Base-by-base conservation (phyloP, 2,888 invertebrate genomes). In the Limnephilus auricula region DNA sequence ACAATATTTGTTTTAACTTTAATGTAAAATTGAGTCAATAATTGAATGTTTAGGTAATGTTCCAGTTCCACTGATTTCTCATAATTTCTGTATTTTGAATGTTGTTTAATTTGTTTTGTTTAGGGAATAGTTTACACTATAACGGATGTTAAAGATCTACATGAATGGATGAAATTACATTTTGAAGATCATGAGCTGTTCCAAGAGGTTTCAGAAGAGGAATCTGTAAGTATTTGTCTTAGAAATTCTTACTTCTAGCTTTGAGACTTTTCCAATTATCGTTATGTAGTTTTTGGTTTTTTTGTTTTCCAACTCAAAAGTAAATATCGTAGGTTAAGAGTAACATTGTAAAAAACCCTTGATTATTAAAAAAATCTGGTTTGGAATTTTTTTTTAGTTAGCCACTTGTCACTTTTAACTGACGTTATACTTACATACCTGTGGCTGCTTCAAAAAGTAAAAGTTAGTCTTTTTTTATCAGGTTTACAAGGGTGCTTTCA, bases 81-180 rank as follows among this genome's bases (percentile, higher is more conserved):
- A 25, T 25, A 6, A 65, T n/a, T 65, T 65, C 65, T 9, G 65
- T 65, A n/a, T 65, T n/a, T 65, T 65, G 1, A 65, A 65, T 65
- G n/a, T 89, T 82, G 92, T 89, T 30, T 31, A 80, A 80, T 85
- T 85, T 89, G 89, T 93, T 91, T 92, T 95, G 5, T 95, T 94
- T 94, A 98, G 98, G 99, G 98, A 13, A 95, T 98, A 93, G 97
- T 99, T 6, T 99, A 99, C 94, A 99, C 99, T 65, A 98, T 99
- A 93, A 99, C 99, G 12, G 99, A 99, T 96, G 99, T 99, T 0
- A 97, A 98, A 95, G 99, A 99, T 94, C 96, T 99, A 91, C 98
- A 99, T 95, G 97, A 98, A 50, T 99, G 99, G 99, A 99, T 99
- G 98, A 98, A 98, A 0, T 95, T 97, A 93, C 99, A 99, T 96